Evolutionary conservation across 2,888 invertebrate genomes (phyloP).

Genomic region (Emmelina monodactyla): DNA sequence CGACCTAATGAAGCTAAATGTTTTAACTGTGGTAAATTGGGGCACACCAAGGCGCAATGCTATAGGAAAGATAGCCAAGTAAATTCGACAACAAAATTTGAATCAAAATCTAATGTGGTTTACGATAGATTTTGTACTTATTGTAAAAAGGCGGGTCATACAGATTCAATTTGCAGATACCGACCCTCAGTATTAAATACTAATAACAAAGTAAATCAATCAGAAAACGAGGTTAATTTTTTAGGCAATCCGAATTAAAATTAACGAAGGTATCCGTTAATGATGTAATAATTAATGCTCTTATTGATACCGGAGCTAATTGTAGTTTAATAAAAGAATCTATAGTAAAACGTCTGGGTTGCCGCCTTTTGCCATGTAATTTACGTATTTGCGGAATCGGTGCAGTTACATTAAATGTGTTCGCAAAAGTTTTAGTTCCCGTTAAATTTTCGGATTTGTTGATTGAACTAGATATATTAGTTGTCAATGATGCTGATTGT

Average conservation of each 20-base stretch:
- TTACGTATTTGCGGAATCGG: constrained; percentile 12
- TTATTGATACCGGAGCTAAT: constrained; percentile 17
- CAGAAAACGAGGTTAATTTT: constrained; percentile 8
- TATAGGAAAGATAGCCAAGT: background rate
- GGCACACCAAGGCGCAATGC: constrained; percentile 8
- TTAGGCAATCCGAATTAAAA: constrained; percentile 9
- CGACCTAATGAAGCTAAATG: constrained; percentile 6
- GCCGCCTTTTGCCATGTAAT: constrained; percentile 6
- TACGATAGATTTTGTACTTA: constrained; percentile 10
- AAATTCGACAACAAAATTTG: too few relatives aligned
- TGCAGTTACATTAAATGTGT: constrained; percentile 6
- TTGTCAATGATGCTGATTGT: constrained; percentile 11
- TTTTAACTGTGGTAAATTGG: constrained; percentile 7
- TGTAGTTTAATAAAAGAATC: constrained; percentile 16
- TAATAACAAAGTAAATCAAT: background rate
- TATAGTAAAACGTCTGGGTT: constrained; percentile 8
- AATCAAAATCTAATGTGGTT: too few relatives aligned
- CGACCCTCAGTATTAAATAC: constrained; percentile 4
- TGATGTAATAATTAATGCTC: constrained; percentile 5
- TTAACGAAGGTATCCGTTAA: constrained; percentile 11
- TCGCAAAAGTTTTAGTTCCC: constrained; percentile 10
- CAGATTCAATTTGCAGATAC: constrained; percentile 8
- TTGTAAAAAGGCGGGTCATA: constrained; percentile 15
- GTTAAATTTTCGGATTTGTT: constrained; percentile 14
- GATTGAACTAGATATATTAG: constrained; percentile 16